A percentile compares a stretch with the other conserved stretches of the same genome.
These are phyloP conservation scores for Bambusicola thoracicus DNA, from an alignment of 2,113 vertebrate genomes.

Conservation along the genomic window DNA sequence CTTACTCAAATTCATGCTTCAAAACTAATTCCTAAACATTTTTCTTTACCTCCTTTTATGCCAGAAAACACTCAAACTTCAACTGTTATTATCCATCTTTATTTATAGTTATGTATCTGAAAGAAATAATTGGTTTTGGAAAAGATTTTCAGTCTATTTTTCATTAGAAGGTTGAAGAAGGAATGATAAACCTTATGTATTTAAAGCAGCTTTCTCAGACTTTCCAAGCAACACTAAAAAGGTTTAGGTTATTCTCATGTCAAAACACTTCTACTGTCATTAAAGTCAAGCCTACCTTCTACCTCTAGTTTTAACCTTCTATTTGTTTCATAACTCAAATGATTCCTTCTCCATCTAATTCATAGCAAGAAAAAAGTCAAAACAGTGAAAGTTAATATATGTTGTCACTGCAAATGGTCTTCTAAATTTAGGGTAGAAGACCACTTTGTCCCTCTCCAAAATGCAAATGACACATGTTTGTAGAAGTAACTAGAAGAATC, in stretches of 20 bases:
- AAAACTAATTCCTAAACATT: not conserved
- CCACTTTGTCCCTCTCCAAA: not conserved
- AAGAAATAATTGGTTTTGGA: not conserved
- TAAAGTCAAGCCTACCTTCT: not conserved
- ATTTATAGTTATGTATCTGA: not conserved
- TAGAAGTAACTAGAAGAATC: not conserved
- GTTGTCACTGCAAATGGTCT: not conserved
- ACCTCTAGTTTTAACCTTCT: not conserved
- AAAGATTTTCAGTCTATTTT: not conserved
- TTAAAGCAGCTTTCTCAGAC: not conserved
- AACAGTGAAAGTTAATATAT: not conserved
- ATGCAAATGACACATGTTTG: not conserved
- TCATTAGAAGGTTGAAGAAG: not conserved
- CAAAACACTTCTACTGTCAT: not conserved
- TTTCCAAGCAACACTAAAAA: not conserved
- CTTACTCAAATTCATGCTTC: not conserved
- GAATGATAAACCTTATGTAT: not conserved
- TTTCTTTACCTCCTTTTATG: not conserved
- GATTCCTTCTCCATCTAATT: not conserved
- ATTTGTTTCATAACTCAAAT: not conserved
- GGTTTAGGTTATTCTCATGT: not conserved
- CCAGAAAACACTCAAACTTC: not conserved
- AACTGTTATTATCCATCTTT: not conserved
- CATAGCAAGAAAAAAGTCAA: not conserved
- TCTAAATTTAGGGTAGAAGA: not conserved